Conservation (phyloP, 2,797 vertebrate species). For the Phrynocephalus vlangalii region DNA sequence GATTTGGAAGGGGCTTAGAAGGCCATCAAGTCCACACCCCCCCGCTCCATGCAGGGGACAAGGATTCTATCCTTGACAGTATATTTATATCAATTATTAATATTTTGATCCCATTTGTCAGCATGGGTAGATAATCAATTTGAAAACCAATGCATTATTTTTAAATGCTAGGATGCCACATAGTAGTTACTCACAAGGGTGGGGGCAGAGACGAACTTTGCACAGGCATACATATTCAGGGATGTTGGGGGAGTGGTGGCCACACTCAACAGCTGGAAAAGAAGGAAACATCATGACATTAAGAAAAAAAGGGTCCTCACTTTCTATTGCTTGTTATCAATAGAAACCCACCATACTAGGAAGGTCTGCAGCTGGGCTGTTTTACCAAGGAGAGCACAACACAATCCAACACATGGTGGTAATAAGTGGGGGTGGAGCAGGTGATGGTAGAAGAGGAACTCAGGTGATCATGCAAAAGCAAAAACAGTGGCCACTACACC, state of each 20-base stretch:
- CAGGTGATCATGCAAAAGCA: neutral
- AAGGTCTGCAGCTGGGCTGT: neutral
- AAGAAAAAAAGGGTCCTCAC: neutral
- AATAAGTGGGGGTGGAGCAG: neutral
- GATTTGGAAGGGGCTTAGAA: too few species aligned
- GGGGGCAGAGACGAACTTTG: conserved; percentile 72
- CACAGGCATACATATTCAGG: conserved; percentile 76
- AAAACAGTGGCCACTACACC: neutral
- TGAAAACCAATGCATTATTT: neutral
- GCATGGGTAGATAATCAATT: neutral
- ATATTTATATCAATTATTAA: neutral
- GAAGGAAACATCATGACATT: neutral
- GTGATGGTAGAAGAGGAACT: neutral
- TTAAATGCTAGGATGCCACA: neutral
- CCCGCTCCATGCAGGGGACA: too few species aligned
- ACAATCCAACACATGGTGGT: neutral
- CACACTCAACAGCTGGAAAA: conserved; percentile 62
- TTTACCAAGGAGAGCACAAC: neutral
- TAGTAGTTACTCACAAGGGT: conserved; percentile 74
- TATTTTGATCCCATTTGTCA: neutral
- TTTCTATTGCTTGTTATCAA: neutral
- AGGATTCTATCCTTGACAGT: neutral
- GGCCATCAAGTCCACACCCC: too few species aligned
- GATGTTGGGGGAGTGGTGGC: conserved; percentile 33
- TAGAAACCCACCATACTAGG: neutral